Conservation (phyloP, 2,888 invertebrate species). For the Pseudoips prasinana region DNA sequence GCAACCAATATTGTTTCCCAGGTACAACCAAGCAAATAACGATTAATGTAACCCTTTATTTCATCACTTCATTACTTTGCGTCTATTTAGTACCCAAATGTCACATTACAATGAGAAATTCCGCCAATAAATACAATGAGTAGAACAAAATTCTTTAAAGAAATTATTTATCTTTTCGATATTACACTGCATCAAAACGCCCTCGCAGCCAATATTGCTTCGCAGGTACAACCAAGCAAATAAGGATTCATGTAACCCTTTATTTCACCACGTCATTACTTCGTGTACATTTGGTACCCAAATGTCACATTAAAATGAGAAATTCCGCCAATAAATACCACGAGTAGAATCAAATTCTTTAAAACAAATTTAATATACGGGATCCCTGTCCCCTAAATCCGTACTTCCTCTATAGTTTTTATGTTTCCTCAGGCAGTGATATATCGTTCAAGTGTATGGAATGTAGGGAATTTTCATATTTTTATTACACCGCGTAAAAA, state of each 20-base stretch:
- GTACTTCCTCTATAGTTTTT: conserved; percentile 46
- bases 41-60: no score
- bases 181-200: no score
- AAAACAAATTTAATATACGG: conserved; percentile 24
- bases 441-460: conserved; percentile 62
- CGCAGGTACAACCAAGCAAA: no score
- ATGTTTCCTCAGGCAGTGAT: conserved; percentile 69
- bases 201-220: no score
- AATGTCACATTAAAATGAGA: conserved; percentile 29
- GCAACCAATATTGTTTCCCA: no score
- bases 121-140: conserved; percentile 1
- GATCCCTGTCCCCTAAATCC: conserved; percentile 17
- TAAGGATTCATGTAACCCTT: no score
- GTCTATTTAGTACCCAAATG: conserved; percentile 7
- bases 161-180: no score
- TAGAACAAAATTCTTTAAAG: conserved; percentile 25
- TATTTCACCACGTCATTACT: no score
- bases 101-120: conserved; percentile 31
- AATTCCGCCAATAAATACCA: conserved; percentile 9
- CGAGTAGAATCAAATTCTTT: conserved; percentile 23
- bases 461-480: conserved; percentile 53
- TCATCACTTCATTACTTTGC: background rate
- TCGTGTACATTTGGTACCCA: conserved; percentile 2
- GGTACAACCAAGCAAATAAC: no score
- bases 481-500: conserved; percentile 69